phyloP scores from a whole-genome alignment of 2,888 invertebrate species.

The Syrphus vitripennis region DNA sequence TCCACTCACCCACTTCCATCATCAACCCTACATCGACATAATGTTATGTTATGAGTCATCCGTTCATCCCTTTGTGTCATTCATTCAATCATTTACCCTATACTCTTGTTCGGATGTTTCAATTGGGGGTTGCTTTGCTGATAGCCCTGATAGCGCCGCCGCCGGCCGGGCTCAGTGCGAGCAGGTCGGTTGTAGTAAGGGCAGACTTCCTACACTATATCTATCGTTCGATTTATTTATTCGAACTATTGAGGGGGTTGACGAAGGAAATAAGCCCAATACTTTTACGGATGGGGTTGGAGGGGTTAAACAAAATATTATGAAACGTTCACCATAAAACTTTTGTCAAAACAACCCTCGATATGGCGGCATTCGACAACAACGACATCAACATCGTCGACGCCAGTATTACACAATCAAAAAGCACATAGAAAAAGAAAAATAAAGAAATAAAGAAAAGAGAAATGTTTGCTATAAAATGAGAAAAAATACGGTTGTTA shows the following conservation, averaged over 20 bases:
- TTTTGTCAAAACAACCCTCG: slow-evolving; percentile 57
- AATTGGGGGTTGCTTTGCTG: slow-evolving; percentile 22
- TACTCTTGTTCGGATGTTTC: slow-evolving; percentile 5
- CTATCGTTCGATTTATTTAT: slow-evolving; percentile 53
- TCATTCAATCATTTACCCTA: slow-evolving; percentile 42
- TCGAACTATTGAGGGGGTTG: slow-evolving; percentile 54
- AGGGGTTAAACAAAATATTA: slow-evolving; percentile 57
- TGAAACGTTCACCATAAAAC: slow-evolving; percentile 66
- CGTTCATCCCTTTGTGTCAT: slow-evolving; percentile 51
- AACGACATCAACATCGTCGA: slow-evolving; percentile 1
- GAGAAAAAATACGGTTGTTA: slow-evolving; percentile 54
- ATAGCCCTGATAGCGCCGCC: background rate
- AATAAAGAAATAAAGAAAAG: background rate
- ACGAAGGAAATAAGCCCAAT: slow-evolving; percentile 13
- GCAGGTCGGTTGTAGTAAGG: no score
- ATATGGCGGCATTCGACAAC: background rate
- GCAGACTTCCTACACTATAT: background rate
- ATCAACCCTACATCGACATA: background rate
- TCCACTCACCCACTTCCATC: background rate
- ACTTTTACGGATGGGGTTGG: background rate
- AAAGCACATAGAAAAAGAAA: slow-evolving; percentile 15
- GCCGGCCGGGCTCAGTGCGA: background rate
- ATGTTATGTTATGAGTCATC: slow-evolving; percentile 60
- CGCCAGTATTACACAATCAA: slow-evolving; percentile 52
- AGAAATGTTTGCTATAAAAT: slow-evolving; percentile 27